phyloP scores from a whole-genome alignment of 2,113 vertebrate species.

The Ceratotherium simum region DNA sequence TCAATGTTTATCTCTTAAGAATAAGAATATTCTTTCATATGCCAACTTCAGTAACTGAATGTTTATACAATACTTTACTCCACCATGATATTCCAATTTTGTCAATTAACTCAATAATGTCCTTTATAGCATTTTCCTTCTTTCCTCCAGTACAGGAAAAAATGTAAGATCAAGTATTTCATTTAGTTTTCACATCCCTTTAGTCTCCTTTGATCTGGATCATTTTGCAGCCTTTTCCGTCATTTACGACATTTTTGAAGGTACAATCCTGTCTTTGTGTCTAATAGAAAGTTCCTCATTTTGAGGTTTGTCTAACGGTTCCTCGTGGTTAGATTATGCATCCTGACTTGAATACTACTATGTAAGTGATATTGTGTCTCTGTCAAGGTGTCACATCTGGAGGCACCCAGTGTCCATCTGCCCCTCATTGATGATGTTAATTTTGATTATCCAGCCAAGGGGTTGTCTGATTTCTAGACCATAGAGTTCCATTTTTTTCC shows the following conservation, averaged over 20 bases:
- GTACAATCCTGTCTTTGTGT: background rate
- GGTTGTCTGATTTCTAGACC: background rate
- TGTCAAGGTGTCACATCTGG: background rate
- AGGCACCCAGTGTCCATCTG: background rate
- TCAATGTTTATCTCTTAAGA: background rate
- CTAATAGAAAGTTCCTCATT: slow-evolving; percentile 35
- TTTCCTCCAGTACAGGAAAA: background rate
- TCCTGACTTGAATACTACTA: background rate
- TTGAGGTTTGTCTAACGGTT: background rate
- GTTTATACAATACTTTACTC: background rate
- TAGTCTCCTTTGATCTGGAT: slow-evolving; percentile 37
- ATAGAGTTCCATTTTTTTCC: background rate
- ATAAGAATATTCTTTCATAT: background rate
- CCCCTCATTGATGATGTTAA: background rate
- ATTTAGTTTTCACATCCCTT: background rate
- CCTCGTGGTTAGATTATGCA: background rate
- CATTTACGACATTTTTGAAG: slow-evolving; percentile 27
- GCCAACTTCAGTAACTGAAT: slow-evolving; percentile 13
- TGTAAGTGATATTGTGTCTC: background rate
- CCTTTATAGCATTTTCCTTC: background rate
- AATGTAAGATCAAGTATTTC: background rate
- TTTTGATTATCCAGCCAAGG: background rate
- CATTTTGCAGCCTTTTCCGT: background rate
- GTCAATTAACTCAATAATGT: background rate
- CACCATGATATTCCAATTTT: background rate